Evolutionary conservation across 2,113 vertebrate genomes (phyloP), one percentile per base, ranked within the genome.

Genomic region (Phoxinus phoxinus): DNA sequence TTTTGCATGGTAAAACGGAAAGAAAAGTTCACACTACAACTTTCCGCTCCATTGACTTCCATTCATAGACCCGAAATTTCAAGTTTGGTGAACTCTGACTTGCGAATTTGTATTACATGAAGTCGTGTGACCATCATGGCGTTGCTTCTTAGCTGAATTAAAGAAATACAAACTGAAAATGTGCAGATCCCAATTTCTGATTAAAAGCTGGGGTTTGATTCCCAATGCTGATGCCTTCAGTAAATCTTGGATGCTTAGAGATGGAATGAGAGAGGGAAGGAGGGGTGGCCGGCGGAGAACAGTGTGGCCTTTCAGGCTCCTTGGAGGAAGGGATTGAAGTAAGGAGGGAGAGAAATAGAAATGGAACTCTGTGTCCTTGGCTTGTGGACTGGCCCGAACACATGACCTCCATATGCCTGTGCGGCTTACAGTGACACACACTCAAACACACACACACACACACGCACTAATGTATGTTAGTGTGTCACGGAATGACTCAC

Each of bases 271-370:
- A 78, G 44, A 10, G 51, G 51, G 23, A 44, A 25, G 32, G 27
- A 75, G 48, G 80, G 85, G 63, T 46, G 48, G 41, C 35, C 41
- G 63, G 67, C 67, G 21, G 80, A 80, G 44, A 93, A 93, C 91
- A 93, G 88, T 93, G 90, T 74, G 81, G 91, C 87, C 92, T 94
- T 94, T 94, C 88, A 92, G 88, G 65, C 53, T 85, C 44, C 25
- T 89, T 90, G 89, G 90, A 91, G 89, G 88, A 79, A 87, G 86
- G 83, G 85, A 69, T 35, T 72, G 75, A 84, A 88, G 84, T 71
- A 41, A 81, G 85, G 48, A 84, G 82, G 56, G 82, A 71, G 77
- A 65, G 86, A 87, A 88, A 88, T 89, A 84, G 88, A 91, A 91
- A 87, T 85, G 72, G 90, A 87, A 92, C 89, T 92, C 90, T 85